Conservation (phyloP, 2,113 vertebrate species). For the Protobothrops flavoviridis region DNA sequence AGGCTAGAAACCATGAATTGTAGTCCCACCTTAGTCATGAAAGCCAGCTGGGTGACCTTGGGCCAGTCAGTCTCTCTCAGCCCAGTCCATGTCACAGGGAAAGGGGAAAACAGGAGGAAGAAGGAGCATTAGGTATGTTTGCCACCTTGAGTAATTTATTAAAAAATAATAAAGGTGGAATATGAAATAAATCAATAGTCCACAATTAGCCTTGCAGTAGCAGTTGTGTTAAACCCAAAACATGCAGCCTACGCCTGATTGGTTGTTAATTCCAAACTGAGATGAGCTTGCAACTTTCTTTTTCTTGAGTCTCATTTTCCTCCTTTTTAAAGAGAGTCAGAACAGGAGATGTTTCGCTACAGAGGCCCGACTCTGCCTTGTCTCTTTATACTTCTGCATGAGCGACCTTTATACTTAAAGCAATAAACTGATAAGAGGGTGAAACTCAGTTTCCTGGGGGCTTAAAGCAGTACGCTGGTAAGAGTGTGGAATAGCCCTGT, state of each 20-base stretch:
- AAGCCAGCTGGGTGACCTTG: not conserved
- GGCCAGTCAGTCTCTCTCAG: not conserved
- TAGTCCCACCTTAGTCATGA: not conserved
- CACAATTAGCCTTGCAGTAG: not conserved
- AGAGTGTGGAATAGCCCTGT: not conserved
- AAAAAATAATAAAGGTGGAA: not conserved
- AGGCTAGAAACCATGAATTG: not conserved
- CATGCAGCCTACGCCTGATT: not conserved
- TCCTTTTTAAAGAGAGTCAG: not conserved
- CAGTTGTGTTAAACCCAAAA: not conserved
- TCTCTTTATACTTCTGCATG: not conserved
- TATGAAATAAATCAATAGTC: not conserved
- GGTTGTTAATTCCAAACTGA: not conserved
- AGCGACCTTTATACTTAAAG: not conserved
- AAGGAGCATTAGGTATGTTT: not conserved
- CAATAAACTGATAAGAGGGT: not conserved
- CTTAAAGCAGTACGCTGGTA: not conserved
- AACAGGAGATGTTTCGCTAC: not conserved
- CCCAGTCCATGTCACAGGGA: not conserved
- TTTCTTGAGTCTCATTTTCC: not conserved
- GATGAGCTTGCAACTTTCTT: not conserved
- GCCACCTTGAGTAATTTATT: not conserved
- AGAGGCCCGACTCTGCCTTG: not conserved
- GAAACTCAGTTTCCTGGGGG: not conserved
- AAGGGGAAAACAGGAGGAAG: not conserved